phyloP scores from a whole-genome alignment of 1,140 invertebrate species.

The Limonius californicus region DNA sequence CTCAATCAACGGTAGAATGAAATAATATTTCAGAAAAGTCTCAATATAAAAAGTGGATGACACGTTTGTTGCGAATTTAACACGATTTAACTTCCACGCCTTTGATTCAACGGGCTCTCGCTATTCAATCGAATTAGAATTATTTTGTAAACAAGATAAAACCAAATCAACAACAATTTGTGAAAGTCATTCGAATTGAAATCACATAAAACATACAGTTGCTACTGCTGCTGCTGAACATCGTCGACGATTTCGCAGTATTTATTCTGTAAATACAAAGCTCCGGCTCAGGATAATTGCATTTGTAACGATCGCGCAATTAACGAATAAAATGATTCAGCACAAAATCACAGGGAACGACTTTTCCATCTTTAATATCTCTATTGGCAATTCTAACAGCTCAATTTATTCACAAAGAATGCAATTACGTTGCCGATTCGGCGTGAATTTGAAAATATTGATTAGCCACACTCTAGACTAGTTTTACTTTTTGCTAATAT shows the following conservation, averaged over 20 bases:
- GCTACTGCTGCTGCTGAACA: constrained; percentile 7
- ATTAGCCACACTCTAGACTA: not conserved
- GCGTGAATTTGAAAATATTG: not conserved
- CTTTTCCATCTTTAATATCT: constrained; percentile 35
- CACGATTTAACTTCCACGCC: no score
- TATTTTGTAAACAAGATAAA: constrained; percentile 19
- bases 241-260: constrained; percentile 36
- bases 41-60: no score
- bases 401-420: constrained; percentile 33
- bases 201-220: constrained; percentile 22
- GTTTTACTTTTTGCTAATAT: no score
- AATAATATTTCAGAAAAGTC: no score
- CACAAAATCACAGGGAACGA: constrained; percentile 34
- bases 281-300: constrained; percentile 40
- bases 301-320: constrained; percentile 45
- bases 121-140: constrained; percentile 20
- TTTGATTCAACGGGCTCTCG: no score
- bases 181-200: constrained; percentile 22
- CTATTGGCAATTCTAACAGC: constrained; percentile 33
- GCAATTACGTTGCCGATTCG: constrained; percentile 16
- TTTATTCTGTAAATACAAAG: constrained; percentile 43
- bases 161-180: constrained; percentile 15
- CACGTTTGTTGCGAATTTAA: no score
- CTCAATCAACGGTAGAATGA: no score
- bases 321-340: constrained; percentile 41